phyloP scores from a whole-genome alignment of 2,113 vertebrate genomes.

The Gorilla gorilla region DNA sequence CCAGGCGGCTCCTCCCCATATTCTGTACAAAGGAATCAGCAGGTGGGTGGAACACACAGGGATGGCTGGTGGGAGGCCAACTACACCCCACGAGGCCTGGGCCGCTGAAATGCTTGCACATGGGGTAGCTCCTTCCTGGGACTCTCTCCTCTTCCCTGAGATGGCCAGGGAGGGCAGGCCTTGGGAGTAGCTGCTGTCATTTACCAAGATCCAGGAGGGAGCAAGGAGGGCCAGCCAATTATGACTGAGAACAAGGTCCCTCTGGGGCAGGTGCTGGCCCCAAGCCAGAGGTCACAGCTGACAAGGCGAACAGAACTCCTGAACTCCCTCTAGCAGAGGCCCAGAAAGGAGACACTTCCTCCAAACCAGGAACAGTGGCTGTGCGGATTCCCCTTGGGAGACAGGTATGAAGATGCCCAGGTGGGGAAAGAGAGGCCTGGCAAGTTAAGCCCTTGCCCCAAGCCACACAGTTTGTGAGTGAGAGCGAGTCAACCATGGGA shows the following conservation, averaged over 20 bases:
- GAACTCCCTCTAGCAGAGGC: background rate
- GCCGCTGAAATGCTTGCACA: fast-evolving
- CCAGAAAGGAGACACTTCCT: background rate
- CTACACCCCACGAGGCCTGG: background rate
- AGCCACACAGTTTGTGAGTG: background rate
- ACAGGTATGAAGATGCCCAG: background rate
- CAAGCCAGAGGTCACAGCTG: background rate
- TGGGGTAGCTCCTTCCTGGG: background rate
- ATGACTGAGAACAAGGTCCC: background rate
- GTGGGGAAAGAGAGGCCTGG: background rate
- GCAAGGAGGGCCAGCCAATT: background rate
- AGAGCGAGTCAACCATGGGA: background rate
- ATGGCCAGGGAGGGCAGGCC: background rate
- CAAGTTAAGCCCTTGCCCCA: background rate
- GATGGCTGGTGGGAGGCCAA: background rate
- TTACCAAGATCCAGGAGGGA: background rate
- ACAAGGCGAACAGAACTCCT: background rate
- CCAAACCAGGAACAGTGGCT: background rate
- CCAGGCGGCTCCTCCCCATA: background rate
- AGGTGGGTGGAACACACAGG: background rate
- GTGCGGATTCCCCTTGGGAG: background rate
- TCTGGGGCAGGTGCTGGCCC: background rate
- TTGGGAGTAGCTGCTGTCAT: background rate
- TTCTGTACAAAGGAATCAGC: background rate
- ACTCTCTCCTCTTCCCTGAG: background rate